Percentiles rank a stretch among this genome's conserved stretches.
Evolutionary conservation across 2,888 invertebrate species (phyloP).

Genomic region (Drosophila ustulata): DNA sequence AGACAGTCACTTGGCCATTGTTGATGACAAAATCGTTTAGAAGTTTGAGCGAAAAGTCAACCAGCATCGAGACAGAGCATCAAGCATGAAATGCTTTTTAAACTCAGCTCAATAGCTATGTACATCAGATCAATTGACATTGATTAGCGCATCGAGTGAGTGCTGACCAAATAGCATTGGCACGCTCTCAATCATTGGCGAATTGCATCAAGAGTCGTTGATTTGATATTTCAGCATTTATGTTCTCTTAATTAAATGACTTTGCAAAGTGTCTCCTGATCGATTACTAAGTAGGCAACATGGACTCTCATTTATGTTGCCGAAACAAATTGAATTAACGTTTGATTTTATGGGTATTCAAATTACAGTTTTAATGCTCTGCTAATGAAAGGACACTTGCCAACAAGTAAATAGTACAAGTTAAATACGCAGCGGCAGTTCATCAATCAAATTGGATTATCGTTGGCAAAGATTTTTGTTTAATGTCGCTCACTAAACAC

Average conservation of each 20-base stretch:
- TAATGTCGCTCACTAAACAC: background rate
- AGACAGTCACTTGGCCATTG: conserved; percentile 41
- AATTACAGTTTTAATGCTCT: background rate
- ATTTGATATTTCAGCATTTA: background rate
- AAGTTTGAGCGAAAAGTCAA: conserved; percentile 18
- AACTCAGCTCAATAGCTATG: conserved; percentile 1
- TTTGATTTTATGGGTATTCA: background rate
- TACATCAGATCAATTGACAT: conserved; percentile 4
- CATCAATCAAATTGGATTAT: background rate
- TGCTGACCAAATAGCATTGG: background rate
- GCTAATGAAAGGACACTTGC: background rate
- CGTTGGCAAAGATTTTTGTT: conserved; percentile 45
- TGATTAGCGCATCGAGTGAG: conserved; percentile 3
- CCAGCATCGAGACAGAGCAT: background rate
- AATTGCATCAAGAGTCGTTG: background rate
- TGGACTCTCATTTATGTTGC: conserved; percentile 2
- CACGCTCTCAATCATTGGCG: background rate
- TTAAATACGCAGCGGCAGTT: background rate
- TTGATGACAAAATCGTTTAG: conserved; percentile 49
- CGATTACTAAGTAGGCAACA: conserved; percentile 55
- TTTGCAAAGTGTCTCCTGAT: background rate
- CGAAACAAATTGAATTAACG: background rate
- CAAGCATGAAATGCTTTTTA: conserved; percentile 12
- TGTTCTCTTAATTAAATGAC: background rate
- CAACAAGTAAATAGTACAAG: too few relatives aligned